These are phyloP conservation scores for Drosophila multiciliata DNA, from an alignment of 2,888 invertebrate species.

Conservation along the genomic window DNA sequence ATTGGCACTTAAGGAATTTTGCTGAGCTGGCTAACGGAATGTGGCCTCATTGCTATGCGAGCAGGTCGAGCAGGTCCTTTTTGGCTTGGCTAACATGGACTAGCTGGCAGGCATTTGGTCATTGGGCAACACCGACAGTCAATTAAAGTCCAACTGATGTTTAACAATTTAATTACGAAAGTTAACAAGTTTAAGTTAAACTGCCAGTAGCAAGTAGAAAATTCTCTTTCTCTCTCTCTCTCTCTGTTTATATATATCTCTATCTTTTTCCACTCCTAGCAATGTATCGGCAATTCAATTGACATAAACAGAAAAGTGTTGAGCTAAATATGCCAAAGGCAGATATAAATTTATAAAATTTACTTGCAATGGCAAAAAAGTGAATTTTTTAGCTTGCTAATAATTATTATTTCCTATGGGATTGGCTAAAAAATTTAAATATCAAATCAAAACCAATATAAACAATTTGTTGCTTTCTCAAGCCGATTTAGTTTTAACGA, in stretches of 20 bases:
- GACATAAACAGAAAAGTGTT: slow-evolving; percentile 38
- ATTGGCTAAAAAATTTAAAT: not conserved
- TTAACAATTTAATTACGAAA: slow-evolving; percentile 81
- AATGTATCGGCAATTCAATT: slow-evolving; percentile 34
- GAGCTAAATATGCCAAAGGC: slow-evolving; percentile 38
- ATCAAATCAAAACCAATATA: not conserved
- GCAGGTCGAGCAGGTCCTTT: not conserved
- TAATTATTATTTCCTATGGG: not conserved
- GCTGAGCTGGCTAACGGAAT: slow-evolving; percentile 59
- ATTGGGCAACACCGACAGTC: slow-evolving; percentile 58
- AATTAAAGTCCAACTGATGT: slow-evolving; percentile 80
- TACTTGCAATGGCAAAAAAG: slow-evolving; percentile 3
- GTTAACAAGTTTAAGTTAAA: slow-evolving; percentile 72
- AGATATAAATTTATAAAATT: slow-evolving; percentile 31
- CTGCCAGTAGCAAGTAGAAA: slow-evolving; percentile 36
- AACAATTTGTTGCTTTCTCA: not conserved
- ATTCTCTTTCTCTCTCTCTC: not conserved
- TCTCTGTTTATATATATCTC: not conserved
- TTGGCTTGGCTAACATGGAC: not conserved
- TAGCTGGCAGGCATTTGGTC: slow-evolving; percentile 25
- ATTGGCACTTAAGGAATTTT: slow-evolving; percentile 76
- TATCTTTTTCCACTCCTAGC: not conserved
- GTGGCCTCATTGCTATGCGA: slow-evolving; percentile 41
- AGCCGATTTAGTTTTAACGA: not conserved
- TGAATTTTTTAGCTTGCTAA: slow-evolving; percentile 1